phyloP scores from a whole-genome alignment of 2,797 vertebrate genomes.

The Eupleurogrammus muticus region DNA sequence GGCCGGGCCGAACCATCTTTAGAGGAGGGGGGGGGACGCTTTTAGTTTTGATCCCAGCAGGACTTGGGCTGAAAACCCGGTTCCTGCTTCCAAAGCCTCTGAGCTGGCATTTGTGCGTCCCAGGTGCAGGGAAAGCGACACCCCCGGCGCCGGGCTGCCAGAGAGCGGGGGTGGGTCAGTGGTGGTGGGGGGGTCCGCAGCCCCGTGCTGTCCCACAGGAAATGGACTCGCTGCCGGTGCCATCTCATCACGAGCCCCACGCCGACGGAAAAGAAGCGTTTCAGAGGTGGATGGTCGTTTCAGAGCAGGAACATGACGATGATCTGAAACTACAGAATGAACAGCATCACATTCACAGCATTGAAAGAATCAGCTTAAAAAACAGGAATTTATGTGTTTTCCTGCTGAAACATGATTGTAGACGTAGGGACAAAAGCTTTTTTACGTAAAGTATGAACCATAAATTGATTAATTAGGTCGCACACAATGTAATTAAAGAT shows the following conservation, averaged over 20 bases:
- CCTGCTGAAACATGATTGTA: too few relatives aligned
- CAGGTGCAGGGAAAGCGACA: slow-evolving; percentile 78
- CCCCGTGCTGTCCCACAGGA: slow-evolving; percentile 76
- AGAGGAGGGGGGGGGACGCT: slow-evolving; percentile 72
- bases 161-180: slow-evolving; percentile 54
- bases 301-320: too few relatives aligned
- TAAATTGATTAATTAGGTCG: too few relatives aligned
- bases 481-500: too few relatives aligned
- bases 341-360: too few relatives aligned
- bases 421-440: too few relatives aligned
- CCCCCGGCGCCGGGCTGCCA: slow-evolving; percentile 76
- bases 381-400: too few relatives aligned
- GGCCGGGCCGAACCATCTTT: too few relatives aligned
- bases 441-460: too few relatives aligned
- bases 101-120: slow-evolving; percentile 79
- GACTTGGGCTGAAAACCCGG: slow-evolving; percentile 77
- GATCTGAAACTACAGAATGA: too few relatives aligned
- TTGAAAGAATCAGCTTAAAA: too few relatives aligned
- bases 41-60: slow-evolving; percentile 74
- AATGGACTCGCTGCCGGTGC: slow-evolving; percentile 64
- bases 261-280: slow-evolving; percentile 45
- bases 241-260: slow-evolving; percentile 55
- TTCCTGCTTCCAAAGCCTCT: slow-evolving; percentile 75
- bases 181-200: slow-evolving; percentile 58
- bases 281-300: too few relatives aligned